Evolutionary conservation across 2,888 invertebrate species (phyloP), one percentile per base, ranked within the genome.

Genomic region (Acrobasis consociella): DNA sequence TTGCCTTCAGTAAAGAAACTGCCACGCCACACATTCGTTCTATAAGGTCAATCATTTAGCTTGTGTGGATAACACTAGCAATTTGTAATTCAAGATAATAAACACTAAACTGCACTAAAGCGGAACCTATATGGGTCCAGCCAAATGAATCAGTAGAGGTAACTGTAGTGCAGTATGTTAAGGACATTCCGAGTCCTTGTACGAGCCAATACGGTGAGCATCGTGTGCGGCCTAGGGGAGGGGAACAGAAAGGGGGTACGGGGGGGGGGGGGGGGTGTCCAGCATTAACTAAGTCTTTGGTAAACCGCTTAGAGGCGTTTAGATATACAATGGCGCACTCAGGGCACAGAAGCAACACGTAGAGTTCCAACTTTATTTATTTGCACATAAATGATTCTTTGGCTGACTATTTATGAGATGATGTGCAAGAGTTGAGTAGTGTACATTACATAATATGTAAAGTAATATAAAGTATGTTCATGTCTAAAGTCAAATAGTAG

Each of bases 301-400:
- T 64, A 62, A 64, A 62, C 62, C 64, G 62, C 59, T 64, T 64
- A 64, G 50, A 42, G 46, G 58, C 58, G 42, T 46, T 58, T 17
- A 10, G 46, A 42, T 42, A 58, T 46, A 58, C 42, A 58, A 58
- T 46, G 17, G 56, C 16, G n/a, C 56, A 42, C 49, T 58, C 50
- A 1, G 31, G 7, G 9, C 8, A 2, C 22, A 11, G 31, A 52
- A 5, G 37, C 10, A 31, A 52, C 13, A 31, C 22, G 5, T 13
- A 52, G 52, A 52, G 52, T 22, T 37, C 52, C 31, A 52, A n/a
- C 46, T 46, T 13, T 7, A 31, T 31, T 31, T 31, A 7, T 31
- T 31, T 31, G 31, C 31, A 31, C 31, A 5, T 31, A 1, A 5
- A 31, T 31, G 31, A 31, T 31, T 22, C 31, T 31, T 31, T 7